Evolutionary conservation across 2,113 vertebrate species (phyloP), one percentile per base, ranked within the genome.

Genomic region (Alectura lathami): DNA sequence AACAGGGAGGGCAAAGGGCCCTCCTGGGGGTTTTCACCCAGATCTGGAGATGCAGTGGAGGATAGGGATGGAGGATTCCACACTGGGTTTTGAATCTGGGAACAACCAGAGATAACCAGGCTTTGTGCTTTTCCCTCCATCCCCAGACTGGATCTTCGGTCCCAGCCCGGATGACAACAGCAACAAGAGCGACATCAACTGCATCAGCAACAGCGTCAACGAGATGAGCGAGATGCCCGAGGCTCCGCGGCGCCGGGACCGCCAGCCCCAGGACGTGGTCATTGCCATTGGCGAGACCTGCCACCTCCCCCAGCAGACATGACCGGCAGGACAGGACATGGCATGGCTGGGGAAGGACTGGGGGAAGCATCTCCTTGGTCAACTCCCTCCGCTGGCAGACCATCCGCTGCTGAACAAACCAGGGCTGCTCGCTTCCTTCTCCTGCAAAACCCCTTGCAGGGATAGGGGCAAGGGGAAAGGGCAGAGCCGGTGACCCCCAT

Each of bases 91-190:
- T 50, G 54, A 8, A 7, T 27, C 48, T 64, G 62, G 30, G 24
- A 34, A 27, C 24, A 50, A 8, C 7, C 2, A 0, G 8, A 32
- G 1, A 8, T 64, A 85, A 81, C 29, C 57, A n/a, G 7, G n/a
- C 80, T 69, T 66, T 74, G 13, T 95, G 53, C 26, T 86, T 92
- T 78, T 80, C 26, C 30, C 86, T 85, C 93, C 72, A 76, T 40
- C 47, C 68, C 73, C 97, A 99, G 98, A 98, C 26, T 98, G 98
- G 98, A 92, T 98, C 72, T 98, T 98, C 6, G 97, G 98, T 51
- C 96, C 98, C 47, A 97, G 54, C 78, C 97, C 97, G 0, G 94
- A 97, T 8, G 94, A 97, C 83, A 96, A 93, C 97, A 97, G 96
- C 96, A 98, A 97, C 96, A 98, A 98, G 86, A 97, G 96, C 0